phyloP scores from a whole-genome alignment of 2,113 vertebrate genomes.

The Tetrax tetrax region DNA sequence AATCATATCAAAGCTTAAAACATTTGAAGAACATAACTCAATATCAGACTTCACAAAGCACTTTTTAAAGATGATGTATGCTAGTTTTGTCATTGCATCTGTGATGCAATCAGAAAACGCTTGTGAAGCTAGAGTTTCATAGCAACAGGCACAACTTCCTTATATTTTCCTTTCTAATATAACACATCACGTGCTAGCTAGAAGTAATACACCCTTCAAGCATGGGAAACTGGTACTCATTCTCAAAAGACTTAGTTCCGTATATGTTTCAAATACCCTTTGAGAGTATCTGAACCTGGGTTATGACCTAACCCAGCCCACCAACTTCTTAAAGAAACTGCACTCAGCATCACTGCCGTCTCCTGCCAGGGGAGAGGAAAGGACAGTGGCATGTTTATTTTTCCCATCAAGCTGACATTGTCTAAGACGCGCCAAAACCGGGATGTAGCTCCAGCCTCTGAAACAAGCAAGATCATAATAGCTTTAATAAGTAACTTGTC shows the following conservation, averaged over 20 bases:
- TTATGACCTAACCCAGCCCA: neutral
- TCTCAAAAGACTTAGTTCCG: neutral
- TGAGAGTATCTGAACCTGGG: neutral
- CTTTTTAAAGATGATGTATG: neutral
- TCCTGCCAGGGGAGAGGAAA: neutral
- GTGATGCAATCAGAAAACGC: neutral
- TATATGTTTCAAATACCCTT: neutral
- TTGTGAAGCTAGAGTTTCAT: neutral
- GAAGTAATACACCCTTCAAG: neutral
- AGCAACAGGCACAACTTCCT: neutral
- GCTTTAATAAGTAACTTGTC: neutral
- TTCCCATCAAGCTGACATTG: neutral
- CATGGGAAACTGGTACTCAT: neutral
- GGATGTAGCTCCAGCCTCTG: neutral
- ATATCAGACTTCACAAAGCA: neutral
- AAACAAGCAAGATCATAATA: neutral
- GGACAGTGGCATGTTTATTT: neutral
- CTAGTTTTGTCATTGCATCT: neutral
- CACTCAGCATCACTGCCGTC: accelerated
- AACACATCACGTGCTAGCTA: accelerated
- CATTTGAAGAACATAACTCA: neutral
- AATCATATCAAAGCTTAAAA: neutral
- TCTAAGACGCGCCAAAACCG: neutral
- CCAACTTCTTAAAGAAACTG: neutral
- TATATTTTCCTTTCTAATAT: neutral